These are phyloP conservation scores for Ctenomys sociabilis DNA, from an alignment of 2,113 vertebrate genomes.

Conservation along the genomic window DNA sequence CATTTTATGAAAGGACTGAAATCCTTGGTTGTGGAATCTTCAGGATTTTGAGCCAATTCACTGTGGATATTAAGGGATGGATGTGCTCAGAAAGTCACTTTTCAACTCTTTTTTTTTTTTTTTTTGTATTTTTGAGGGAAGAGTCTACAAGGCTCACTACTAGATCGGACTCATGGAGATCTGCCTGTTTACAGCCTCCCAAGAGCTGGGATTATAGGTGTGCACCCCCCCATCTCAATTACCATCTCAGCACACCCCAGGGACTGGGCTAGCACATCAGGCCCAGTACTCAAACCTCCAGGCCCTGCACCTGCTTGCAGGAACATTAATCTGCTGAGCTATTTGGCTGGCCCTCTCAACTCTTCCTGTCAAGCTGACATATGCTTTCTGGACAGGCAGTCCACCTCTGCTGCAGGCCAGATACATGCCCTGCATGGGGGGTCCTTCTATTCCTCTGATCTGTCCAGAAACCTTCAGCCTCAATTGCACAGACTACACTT, in stretches of 20 bases:
- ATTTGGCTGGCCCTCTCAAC: too few species aligned
- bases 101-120: not conserved
- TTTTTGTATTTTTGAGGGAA: too few species aligned
- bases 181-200: too few species aligned
- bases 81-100: not conserved
- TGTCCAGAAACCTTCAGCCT: not conserved
- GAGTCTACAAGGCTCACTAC: too few species aligned
- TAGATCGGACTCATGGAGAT: too few species aligned
- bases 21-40: not conserved
- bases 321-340: too few species aligned
- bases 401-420: not conserved
- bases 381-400: not conserved
- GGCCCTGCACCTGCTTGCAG: too few species aligned
- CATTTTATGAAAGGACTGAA: not conserved
- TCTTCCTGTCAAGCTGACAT: not conserved
- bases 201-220: too few species aligned
- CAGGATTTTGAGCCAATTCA: not conserved
- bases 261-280: too few species aligned
- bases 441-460: not conserved
- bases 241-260: too few species aligned
- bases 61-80: not conserved
- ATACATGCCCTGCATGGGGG: rapidly evolving
- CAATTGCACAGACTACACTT: not conserved
- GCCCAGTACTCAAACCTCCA: too few species aligned
- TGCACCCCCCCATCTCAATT: too few species aligned